Evolutionary conservation across 2,888 invertebrate species (phyloP), one percentile per base, ranked within the genome.

Genomic region (Baccha elongata): DNA sequence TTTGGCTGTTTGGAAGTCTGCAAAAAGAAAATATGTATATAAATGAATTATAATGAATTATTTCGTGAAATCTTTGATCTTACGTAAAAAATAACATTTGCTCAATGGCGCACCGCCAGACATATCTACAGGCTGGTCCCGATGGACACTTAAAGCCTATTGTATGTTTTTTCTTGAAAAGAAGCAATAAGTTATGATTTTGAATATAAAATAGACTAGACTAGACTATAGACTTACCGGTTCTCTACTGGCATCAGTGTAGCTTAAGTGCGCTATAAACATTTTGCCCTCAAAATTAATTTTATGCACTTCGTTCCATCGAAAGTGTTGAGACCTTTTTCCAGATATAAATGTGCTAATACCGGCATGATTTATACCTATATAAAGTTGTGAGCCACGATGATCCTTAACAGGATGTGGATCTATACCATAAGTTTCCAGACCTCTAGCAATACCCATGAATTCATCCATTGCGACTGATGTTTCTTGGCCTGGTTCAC

Each of bases 61-160:
- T 26, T 48, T 26, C 15, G 15, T 40, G 3, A 13, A 13, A 11
- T 13, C 19, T 44, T 40, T 72, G 10, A 42, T 93, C 95, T 94
- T 92, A 98, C 98, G 98, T 99, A 91, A 98, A 99, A 92, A 99
- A 99, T 86, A 98, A 92, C 95, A 98, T 97, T 92, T 99, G 99
- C 89, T 99, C 98, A 86, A 99, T 97, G 53, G 98, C 98, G 92
- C 98, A 98, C 89, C 97, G 94, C 99, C 99, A 99, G 84, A 99
- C 95, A 91, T 99, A 98, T 86, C 98, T 95, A 89, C 98, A 98
- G 64, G 97, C 95, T 46, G 96, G 94, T 52, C 96, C 96, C 86
- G 96, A 96, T 68, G 97, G 96, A 91, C 99, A 99, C 91, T 98
- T 97, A 92, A 98, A 99, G 13, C 99, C 98, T 84, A 98, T 96